A percentile compares a stretch with the other conserved stretches of the same genome.
Evolutionary conservation across 2,888 invertebrate genomes (phyloP).

Genomic region (Ophion obscuratus): DNA sequence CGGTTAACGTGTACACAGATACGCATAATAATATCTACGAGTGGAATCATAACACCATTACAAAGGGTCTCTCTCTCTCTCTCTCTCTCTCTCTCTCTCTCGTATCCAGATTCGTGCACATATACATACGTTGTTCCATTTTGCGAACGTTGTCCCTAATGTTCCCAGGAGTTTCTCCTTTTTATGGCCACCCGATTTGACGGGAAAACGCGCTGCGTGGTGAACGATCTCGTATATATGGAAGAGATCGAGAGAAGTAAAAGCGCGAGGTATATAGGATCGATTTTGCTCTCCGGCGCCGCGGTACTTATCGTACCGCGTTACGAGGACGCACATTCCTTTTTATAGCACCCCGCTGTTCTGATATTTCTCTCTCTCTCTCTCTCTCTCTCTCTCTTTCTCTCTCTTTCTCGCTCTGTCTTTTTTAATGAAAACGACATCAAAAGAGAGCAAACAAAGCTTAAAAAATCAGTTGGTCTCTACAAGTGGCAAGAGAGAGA

Average conservation of each 20-base stretch:
- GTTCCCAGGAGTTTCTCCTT: constrained; percentile 72
- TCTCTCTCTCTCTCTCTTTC: constrained; percentile 51
- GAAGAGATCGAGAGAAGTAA: constrained; percentile 40
- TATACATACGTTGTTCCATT: constrained; percentile 29
- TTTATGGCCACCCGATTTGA: constrained; percentile 81
- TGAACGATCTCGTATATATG: constrained; percentile 31
- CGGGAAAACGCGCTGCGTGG: constrained; percentile 59
- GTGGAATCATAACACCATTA: constrained; percentile 81
- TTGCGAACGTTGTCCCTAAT: constrained; percentile 54
- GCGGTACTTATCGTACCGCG: constrained; percentile 82
- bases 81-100: constrained; percentile 22
- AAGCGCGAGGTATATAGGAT: constrained; percentile 70
- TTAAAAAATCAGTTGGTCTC: constrained; percentile 42
- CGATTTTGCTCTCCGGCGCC: constrained; percentile 78
- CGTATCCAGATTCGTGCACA: constrained; percentile 47
- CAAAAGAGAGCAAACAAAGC: constrained; percentile 67
- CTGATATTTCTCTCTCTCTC: constrained; percentile 69
- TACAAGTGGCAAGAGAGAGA: background rate
- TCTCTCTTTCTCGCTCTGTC: constrained; percentile 26
- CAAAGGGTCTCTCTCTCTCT: constrained; percentile 60
- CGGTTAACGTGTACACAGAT: constrained; percentile 38
- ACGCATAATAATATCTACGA: constrained; percentile 71
- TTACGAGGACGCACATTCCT: constrained; percentile 82
- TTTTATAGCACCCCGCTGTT: constrained; percentile 80
- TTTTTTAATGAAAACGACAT: constrained; percentile 68